A percentile compares a stretch with the other conserved stretches of the same genome.
These are phyloP conservation scores for Lottia scabra DNA, from an alignment of 2,888 invertebrate species.

Conservation along the genomic window DNA sequence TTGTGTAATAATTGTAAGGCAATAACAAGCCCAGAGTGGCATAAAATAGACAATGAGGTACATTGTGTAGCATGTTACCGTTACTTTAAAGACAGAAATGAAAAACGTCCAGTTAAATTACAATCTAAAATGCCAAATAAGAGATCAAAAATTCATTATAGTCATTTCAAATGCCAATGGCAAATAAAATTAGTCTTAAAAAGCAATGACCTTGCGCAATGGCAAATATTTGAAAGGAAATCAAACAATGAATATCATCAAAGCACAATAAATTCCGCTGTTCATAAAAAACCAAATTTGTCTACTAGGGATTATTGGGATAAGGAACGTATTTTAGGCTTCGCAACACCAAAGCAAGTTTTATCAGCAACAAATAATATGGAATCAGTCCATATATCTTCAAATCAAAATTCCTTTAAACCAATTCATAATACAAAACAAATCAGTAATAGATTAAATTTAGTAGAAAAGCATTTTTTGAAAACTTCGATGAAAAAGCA, in stretches of 20 bases:
- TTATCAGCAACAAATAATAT: neutral
- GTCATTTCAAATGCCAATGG: too few species aligned
- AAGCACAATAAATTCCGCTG: too few species aligned
- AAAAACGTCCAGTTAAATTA: too few species aligned
- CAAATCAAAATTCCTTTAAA: neutral
- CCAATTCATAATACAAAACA: neutral
- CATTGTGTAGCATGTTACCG: neutral
- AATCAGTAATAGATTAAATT: neutral
- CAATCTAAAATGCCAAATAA: too few species aligned
- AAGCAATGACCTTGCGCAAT: neutral
- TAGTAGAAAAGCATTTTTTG: neutral
- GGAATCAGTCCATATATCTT: neutral
- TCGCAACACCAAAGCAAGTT: neutral
- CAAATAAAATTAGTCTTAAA: too few species aligned
- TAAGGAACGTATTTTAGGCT: neutral
- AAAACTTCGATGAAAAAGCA: neutral
- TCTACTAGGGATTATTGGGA: neutral
- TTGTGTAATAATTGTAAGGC: too few species aligned
- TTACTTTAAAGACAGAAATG: neutral
- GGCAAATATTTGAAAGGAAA: neutral
- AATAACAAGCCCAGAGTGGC: neutral
- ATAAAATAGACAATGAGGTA: neutral
- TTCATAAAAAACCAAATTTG: too few species aligned
- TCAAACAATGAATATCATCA: neutral
- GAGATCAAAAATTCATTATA: too few species aligned